A percentile compares a stretch with the other conserved stretches of the same genome.
Evolutionary conservation across 1,140 invertebrate genomes (phyloP).

Genomic region (Pseudomyrmex sp.): DNA sequence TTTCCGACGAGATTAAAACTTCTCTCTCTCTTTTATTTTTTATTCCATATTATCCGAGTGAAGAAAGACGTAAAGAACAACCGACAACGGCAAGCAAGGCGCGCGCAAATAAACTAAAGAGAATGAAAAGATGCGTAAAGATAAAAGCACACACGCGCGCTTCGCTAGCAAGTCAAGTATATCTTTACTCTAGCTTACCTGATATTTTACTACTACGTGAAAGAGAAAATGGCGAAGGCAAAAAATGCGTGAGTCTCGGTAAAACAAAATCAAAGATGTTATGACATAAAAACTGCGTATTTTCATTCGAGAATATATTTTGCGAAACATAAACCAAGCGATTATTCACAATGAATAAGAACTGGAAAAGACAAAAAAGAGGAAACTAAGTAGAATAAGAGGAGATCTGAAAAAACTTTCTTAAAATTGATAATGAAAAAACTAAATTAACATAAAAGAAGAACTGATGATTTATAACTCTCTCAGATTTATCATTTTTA

Average conservation of each 20-base stretch:
- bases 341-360: not conserved
- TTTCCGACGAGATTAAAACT: constrained; percentile 20
- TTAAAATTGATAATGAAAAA: not conserved
- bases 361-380: not conserved
- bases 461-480: not conserved
- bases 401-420: constrained; percentile 15
- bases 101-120: constrained; percentile 7
- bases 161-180: constrained; percentile 11
- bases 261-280: constrained; percentile 11
- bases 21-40: not conserved
- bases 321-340: constrained; percentile 33
- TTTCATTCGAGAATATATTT: constrained; percentile 7
- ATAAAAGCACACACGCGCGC: constrained; percentile 28
- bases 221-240: not conserved
- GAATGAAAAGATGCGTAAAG: not conserved
- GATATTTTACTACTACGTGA: constrained; percentile 28
- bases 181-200: constrained; percentile 25
- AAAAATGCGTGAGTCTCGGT: not conserved
- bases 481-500: not conserved
- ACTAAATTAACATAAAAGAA: not conserved
- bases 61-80: constrained; percentile 31
- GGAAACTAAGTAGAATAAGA: not conserved
- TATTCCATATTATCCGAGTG: constrained; percentile 4
- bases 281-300: constrained; percentile 1
- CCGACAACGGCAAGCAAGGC: not conserved